phyloP scores from a whole-genome alignment of 2,113 vertebrate species.

The Pseudorhombus dupliciocellatus region DNA sequence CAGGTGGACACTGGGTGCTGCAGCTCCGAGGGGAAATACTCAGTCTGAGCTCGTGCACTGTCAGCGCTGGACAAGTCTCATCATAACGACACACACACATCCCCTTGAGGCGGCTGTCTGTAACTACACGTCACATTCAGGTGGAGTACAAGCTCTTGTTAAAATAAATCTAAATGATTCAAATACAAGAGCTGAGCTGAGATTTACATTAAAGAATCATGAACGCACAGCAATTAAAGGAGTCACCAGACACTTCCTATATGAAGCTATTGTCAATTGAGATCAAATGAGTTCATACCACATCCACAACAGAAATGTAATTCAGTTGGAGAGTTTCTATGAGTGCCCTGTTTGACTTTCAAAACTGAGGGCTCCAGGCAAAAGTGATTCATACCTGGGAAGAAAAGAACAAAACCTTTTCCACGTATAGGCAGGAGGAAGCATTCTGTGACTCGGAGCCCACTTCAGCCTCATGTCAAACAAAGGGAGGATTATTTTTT shows the following conservation, averaged over 20 bases:
- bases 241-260: background rate
- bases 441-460: conserved; percentile 39
- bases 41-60: conserved; percentile 8
- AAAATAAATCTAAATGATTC: conserved; percentile 26
- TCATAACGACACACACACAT: conserved; percentile 16
- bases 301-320: conserved; percentile 20
- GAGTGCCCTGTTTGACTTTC: conserved; percentile 67
- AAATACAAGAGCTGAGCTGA: conserved; percentile 16
- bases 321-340: conserved; percentile 35
- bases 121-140: conserved; percentile 36
- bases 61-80: conserved; percentile 31
- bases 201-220: background rate
- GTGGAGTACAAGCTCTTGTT: conserved; percentile 21
- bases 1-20: conserved; percentile 27
- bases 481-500: background rate
- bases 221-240: conserved; percentile 19
- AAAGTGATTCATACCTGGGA: conserved; percentile 42
- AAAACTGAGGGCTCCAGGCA: conserved; percentile 57
- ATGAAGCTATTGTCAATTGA: background rate
- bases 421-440: conserved; percentile 20
- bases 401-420: conserved; percentile 40
- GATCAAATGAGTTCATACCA: conserved; percentile 2
- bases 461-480: conserved; percentile 25
- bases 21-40: conserved; percentile 28
- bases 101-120: conserved; percentile 22